Evolutionary conservation across 37 sponge, comb jelly and placozoan genomes (phyloP).

Genomic region (Spongilla lacustris): DNA sequence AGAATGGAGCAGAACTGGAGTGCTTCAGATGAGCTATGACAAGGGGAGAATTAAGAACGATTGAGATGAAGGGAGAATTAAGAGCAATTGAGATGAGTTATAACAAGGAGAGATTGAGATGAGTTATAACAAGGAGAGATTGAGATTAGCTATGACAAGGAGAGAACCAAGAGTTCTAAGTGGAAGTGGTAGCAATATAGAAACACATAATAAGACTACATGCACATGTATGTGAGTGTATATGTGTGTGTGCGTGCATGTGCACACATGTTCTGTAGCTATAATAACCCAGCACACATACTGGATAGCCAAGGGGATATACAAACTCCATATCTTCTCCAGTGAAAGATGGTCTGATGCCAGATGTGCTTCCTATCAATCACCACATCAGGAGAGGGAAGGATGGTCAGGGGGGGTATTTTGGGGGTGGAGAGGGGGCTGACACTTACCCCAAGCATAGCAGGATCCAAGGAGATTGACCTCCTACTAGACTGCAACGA

Average conservation of each 20-base stretch:
- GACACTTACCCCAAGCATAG: slow-evolving; percentile 18
- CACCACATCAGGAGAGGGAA: neutral
- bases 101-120: too few species aligned
- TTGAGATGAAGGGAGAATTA: neutral
- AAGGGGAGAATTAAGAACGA: slow-evolving; percentile 1
- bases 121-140: too few species aligned
- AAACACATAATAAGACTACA: too few species aligned
- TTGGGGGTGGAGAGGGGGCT: neutral
- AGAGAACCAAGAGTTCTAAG: too few species aligned
- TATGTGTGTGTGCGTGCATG: too few species aligned
- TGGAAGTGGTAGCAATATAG: too few species aligned
- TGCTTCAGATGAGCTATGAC: slow-evolving; percentile 1
- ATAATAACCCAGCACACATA: slow-evolving; percentile 4
- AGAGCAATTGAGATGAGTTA: too few species aligned
- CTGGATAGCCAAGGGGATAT: slow-evolving; percentile 58
- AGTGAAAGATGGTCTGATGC: slow-evolving; percentile 64
- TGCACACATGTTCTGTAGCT: too few species aligned
- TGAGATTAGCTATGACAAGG: too few species aligned
- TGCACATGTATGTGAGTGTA: too few species aligned
- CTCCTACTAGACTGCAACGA: slow-evolving; percentile 3
- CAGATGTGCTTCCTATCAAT: slow-evolving; percentile 66
- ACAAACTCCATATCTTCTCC: slow-evolving; percentile 84
- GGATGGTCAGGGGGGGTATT: neutral
- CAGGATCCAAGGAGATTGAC: slow-evolving; percentile 40
- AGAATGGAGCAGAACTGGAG: slow-evolving; percentile 23